phyloP scores from a whole-genome alignment of 2,113 vertebrate genomes.

The Otocyon megalotis region DNA sequence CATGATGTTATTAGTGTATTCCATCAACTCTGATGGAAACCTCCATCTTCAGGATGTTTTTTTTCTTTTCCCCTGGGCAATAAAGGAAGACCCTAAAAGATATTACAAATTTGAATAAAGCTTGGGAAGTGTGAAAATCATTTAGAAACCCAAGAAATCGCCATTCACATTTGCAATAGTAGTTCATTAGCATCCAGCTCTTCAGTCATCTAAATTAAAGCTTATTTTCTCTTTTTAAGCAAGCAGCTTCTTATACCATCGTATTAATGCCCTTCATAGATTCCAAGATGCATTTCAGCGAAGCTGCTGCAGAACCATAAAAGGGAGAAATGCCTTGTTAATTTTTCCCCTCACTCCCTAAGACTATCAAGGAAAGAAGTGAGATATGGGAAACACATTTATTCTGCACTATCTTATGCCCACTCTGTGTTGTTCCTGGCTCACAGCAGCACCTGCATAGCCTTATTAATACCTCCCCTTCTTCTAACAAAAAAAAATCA shows the following conservation, averaged over 20 bases:
- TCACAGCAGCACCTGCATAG: background rate
- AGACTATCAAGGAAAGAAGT: background rate
- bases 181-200: conserved; percentile 69
- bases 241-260: conserved; percentile 34
- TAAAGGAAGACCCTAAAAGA: conserved; percentile 74
- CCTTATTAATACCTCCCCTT: background rate
- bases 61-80: conserved; percentile 68
- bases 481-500: background rate
- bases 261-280: background rate
- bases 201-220: conserved; percentile 69
- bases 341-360: background rate
- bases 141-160: conserved; percentile 79
- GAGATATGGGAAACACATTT: background rate
- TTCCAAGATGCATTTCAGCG: background rate
- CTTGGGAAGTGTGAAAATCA: conserved; percentile 79
- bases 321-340: background rate
- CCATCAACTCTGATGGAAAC: conserved; percentile 73
- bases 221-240: conserved; percentile 18
- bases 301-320: background rate
- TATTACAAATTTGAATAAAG: conserved; percentile 85
- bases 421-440: background rate
- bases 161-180: conserved; percentile 69
- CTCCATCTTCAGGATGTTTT: conserved; percentile 73
- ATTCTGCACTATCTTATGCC: background rate
- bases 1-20: conserved; percentile 80